Evolutionary conservation across 2,797 vertebrate species (phyloP), one percentile per base, ranked within the genome.

Genomic region (Enteromius treurensis): DNA sequence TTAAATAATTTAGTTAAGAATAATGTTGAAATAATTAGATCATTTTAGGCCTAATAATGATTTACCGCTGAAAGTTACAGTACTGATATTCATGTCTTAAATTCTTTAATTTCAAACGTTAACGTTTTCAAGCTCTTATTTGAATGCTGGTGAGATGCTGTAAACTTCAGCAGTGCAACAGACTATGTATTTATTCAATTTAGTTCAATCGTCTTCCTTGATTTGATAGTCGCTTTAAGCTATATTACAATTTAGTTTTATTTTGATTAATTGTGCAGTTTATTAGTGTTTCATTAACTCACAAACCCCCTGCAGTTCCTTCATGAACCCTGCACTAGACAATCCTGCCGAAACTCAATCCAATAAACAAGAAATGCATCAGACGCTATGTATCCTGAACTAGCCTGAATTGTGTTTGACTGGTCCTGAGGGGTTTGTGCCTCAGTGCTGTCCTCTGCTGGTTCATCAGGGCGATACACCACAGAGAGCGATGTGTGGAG

Each of bases 401-500:
- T 4, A 15, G 5, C 13, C 49, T 37, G 32, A 21, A 26, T 19
- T 49, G 15, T 55, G 21, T n/a, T 9, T 58, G 32, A 15, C 51
- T 40, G 19, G 60, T 64, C 23, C 53, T 37, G 55, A 47, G 45
- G n/a, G 2, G n/a, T 42, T 21, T 55, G 13, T 80, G 60, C 80
- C 84, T 87, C 88, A 89, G 87, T 89, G 83, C 91, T 93, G 90
- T 92, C 91, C 90, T 86, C 94, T 95, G 89, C 88, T 91, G 90
- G 86, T 87, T 32, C 86, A 85, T 45, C 88, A 99, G 98, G 97
- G 42, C 95, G 96, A 51, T 99, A 97, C 91, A 98, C 96, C 86
- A 96, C 96, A 0, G 96, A 98, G 89, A 99, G 97, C 0, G 98
- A 99, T 0, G 95, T 98, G 65, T 99, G 98, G 98, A 99, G 98